phyloP scores from a whole-genome alignment of 2,797 vertebrate genomes.

The Decapterus maruadsi region DNA sequence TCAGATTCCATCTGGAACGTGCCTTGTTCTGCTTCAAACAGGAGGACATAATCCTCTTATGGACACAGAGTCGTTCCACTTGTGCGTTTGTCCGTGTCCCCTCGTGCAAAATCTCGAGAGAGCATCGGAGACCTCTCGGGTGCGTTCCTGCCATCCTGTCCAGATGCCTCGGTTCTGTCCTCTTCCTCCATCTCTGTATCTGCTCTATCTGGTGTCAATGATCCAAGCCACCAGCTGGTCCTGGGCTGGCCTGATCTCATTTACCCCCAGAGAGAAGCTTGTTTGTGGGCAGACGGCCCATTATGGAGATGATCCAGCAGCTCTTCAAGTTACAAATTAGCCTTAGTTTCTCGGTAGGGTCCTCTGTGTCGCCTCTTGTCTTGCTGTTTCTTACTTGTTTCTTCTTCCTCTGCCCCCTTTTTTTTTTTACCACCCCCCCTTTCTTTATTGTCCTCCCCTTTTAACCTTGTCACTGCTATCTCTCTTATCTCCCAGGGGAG shows the following conservation, averaged over 20 bases:
- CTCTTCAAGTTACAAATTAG: slow-evolving; percentile 84
- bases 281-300: slow-evolving; percentile 76
- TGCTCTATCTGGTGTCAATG: slow-evolving; percentile 73
- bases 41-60: slow-evolving; percentile 84
- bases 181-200: slow-evolving; percentile 48
- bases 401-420: neutral
- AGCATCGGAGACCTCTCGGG: slow-evolving; percentile 36
- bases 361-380: slow-evolving; percentile 16
- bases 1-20: slow-evolving; percentile 80
- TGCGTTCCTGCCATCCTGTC: slow-evolving; percentile 58
- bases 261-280: slow-evolving; percentile 76
- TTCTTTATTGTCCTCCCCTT: slow-evolving; percentile 26
- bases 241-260: slow-evolving; percentile 80
- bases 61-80: slow-evolving; percentile 64
- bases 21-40: slow-evolving; percentile 75
- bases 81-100: slow-evolving; percentile 45
- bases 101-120: slow-evolving; percentile 52
- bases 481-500: slow-evolving; percentile 68
- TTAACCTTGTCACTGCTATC: slow-evolving; percentile 55
- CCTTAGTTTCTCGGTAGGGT: slow-evolving; percentile 50
- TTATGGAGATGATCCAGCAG: slow-evolving; percentile 77
- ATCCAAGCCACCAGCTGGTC: slow-evolving; percentile 86
- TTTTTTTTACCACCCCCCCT: neutral
- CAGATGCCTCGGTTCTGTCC: slow-evolving; percentile 72
- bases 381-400: slow-evolving; percentile 1